phyloP scores from a whole-genome alignment of 2,888 invertebrate genomes.

The Macaria notata region DNA sequence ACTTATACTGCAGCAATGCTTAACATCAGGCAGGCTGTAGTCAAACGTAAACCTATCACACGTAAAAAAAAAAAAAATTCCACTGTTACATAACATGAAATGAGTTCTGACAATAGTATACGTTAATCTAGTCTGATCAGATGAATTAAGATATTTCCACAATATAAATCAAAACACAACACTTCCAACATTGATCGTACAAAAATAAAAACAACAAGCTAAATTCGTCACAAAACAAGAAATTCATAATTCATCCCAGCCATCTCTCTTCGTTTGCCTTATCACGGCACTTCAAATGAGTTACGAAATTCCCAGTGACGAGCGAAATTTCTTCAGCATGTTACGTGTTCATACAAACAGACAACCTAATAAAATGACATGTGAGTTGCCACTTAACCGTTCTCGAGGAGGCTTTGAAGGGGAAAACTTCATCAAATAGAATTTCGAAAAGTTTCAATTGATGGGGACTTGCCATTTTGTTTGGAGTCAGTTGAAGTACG shows the following conservation, averaged over 20 bases:
- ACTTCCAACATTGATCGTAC: too few relatives aligned
- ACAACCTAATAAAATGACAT: constrained; percentile 23
- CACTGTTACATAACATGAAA: too few relatives aligned
- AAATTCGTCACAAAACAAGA: too few relatives aligned
- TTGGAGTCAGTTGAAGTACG: constrained; percentile 7
- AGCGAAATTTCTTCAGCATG: constrained; percentile 9
- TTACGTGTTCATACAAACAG: constrained; percentile 15
- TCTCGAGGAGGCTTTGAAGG: constrained; percentile 17
- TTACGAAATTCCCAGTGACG: constrained; percentile 3
- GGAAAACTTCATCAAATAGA: constrained; percentile 23
- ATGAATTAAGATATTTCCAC: too few relatives aligned
- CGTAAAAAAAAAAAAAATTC: too few relatives aligned
- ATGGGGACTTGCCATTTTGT: constrained; percentile 5
- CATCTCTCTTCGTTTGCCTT: neutral
- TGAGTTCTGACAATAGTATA: too few relatives aligned
- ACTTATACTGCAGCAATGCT: too few relatives aligned
- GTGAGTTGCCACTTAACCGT: constrained; percentile 23
- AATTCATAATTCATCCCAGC: neutral
- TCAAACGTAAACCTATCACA: too few relatives aligned
- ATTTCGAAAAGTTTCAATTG: constrained; percentile 21
- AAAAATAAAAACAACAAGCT: too few relatives aligned
- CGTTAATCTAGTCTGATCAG: too few relatives aligned
- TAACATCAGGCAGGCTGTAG: too few relatives aligned
- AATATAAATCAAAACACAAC: too few relatives aligned
- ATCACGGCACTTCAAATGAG: constrained; percentile 4